A percentile compares a stretch with the other conserved stretches of the same genome.
Conservation (phyloP, 1,140 invertebrate species). For the Bradynema listronoti region DNA sequence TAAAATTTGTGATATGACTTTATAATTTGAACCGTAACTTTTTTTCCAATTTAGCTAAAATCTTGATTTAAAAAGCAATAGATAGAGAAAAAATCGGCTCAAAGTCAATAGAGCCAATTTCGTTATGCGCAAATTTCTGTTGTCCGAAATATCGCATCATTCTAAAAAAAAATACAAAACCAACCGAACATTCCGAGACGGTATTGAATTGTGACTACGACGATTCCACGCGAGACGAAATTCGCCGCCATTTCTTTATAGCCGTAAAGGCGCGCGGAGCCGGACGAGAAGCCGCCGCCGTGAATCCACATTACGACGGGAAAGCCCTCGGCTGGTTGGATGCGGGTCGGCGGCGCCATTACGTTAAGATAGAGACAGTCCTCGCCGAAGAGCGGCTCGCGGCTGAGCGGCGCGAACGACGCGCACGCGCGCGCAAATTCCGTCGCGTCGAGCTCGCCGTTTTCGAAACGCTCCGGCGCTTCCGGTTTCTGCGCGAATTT, state of each 20-base stretch:
- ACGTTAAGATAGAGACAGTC: constrained; percentile 29
- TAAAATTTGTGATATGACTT: neutral
- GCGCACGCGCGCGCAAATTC: neutral
- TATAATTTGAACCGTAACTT: too few species aligned
- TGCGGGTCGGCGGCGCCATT: constrained; percentile 8
- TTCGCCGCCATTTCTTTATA: constrained; percentile 27
- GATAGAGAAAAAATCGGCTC: too few species aligned
- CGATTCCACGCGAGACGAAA: constrained; percentile 35
- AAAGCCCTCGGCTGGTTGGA: constrained; percentile 1
- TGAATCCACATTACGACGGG: constrained; percentile 27
- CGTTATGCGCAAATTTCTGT: too few species aligned
- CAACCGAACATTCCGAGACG: constrained; percentile 39
- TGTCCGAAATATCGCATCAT: too few species aligned
- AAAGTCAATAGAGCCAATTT: too few species aligned
- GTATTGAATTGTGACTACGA: constrained; percentile 40
- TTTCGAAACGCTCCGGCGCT: neutral
- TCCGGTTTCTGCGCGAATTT: constrained; percentile 7
- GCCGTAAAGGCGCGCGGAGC: constrained; percentile 14
- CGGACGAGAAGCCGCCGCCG: constrained; percentile 34
- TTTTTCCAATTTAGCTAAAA: too few species aligned
- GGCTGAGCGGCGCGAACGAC: neutral
- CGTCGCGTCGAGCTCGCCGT: neutral
- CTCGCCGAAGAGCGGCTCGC: constrained; percentile 18
- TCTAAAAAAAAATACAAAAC: too few species aligned
- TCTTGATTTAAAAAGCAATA: too few species aligned